These are phyloP conservation scores for Diplodus puntazzo DNA, from an alignment of 2,797 vertebrate species.

Conservation along the genomic window DNA sequence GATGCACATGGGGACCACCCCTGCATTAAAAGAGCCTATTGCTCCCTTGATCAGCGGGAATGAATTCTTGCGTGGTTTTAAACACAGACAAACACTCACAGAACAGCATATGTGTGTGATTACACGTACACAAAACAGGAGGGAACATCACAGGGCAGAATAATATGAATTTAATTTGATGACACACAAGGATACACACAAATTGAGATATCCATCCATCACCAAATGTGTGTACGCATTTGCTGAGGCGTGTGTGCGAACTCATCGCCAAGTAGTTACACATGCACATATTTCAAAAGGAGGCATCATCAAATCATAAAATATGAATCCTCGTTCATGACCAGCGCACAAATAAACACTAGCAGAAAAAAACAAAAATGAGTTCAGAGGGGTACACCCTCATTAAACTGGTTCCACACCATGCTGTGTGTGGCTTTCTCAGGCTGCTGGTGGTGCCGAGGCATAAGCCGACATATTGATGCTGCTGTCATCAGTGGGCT, in stretches of 20 bases:
- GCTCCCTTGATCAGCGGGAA: slow-evolving; percentile 64
- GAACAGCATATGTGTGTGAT: slow-evolving; percentile 45
- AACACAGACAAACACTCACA: slow-evolving; percentile 52
- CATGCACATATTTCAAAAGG: slow-evolving; percentile 26
- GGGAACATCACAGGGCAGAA: slow-evolving; percentile 22
- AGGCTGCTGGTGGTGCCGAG: slow-evolving; percentile 28
- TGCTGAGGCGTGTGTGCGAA: slow-evolving; percentile 8
- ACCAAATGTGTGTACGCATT: slow-evolving; percentile 8
- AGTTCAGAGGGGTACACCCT: slow-evolving; percentile 30
- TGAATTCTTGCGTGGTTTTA: slow-evolving; percentile 43
- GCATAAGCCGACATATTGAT: slow-evolving; percentile 38
- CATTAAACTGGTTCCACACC: slow-evolving; percentile 43
- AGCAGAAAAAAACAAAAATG: background rate
- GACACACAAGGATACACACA: slow-evolving; percentile 43
- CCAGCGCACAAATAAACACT: slow-evolving; percentile 19
- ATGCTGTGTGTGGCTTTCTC: slow-evolving; percentile 19
- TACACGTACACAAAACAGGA: slow-evolving; percentile 49
- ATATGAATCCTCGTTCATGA: background rate
- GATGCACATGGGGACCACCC: slow-evolving; percentile 77
- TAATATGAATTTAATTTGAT: slow-evolving; percentile 38
- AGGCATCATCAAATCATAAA: slow-evolving; percentile 21
- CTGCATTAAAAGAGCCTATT: slow-evolving; percentile 58
- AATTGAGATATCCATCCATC: slow-evolving; percentile 29
- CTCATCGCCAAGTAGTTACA: background rate
- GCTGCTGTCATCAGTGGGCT: slow-evolving; percentile 38